phyloP scores from a whole-genome alignment of 37 sponge, comb jelly and placozoan genomes.

The Haliclona indistincta region DNA sequence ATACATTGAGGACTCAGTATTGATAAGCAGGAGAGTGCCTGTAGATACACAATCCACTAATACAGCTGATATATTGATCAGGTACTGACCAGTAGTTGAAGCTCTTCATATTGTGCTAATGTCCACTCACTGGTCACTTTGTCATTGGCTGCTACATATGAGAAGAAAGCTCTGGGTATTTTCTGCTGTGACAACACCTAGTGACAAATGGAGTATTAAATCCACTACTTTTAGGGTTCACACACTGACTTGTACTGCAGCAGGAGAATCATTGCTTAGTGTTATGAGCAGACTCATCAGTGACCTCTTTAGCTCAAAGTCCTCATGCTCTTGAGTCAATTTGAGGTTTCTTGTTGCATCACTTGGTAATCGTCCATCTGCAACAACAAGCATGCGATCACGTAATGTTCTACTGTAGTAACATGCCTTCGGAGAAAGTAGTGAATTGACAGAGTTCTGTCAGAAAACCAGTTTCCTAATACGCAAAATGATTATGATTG shows the following conservation, averaged over 20 bases:
- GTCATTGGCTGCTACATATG: slow-evolving; percentile 89
- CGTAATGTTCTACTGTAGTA: neutral
- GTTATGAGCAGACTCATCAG: slow-evolving; percentile 74
- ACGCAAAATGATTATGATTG: neutral
- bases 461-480: slow-evolving; percentile 70
- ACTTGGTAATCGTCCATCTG: neutral
- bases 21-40: slow-evolving; percentile 91
- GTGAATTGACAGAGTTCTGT: slow-evolving; percentile 59
- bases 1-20: slow-evolving; percentile 67
- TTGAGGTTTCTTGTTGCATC: slow-evolving; percentile 25
- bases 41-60: neutral
- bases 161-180: slow-evolving; percentile 79
- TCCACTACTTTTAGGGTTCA: neutral
- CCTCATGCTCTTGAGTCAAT: slow-evolving; percentile 73
- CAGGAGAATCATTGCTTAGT: slow-evolving; percentile 47
- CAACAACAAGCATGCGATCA: neutral
- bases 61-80: neutral
- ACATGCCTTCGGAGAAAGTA: slow-evolving; percentile 43
- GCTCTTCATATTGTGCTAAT: slow-evolving; percentile 96
- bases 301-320: slow-evolving; percentile 96
- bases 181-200: slow-evolving; percentile 74
- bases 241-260: slow-evolving; percentile 65
- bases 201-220: slow-evolving; percentile 2
- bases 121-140: slow-evolving; percentile 77
- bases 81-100: slow-evolving; percentile 80